Conservation (phyloP, 37 sponge, comb jelly and placozoan genomes). For the Spongia lamella region DNA sequence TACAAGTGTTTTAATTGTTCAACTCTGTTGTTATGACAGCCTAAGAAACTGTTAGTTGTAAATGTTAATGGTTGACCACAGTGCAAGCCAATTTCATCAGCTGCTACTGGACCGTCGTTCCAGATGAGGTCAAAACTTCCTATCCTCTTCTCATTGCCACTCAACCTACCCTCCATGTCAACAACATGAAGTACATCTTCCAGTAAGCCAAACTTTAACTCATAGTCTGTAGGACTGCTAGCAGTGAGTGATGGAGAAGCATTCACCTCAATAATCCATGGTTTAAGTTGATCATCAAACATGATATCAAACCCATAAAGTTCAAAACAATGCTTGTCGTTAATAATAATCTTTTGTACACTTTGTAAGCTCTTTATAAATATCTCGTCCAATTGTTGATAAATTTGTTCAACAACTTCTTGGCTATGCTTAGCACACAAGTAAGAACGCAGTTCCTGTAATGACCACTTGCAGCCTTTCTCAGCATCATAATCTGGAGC, state of each 20-base stretch:
- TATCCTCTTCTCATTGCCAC: slow-evolving; percentile 90
- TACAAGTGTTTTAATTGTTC: slow-evolving; percentile 73
- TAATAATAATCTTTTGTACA: slow-evolving; percentile 94
- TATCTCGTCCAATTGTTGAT: slow-evolving; percentile 84
- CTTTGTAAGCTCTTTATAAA: slow-evolving; percentile 94
- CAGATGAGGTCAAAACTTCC: slow-evolving; percentile 99
- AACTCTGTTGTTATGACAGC: slow-evolving; percentile 75
- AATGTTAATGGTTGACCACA: slow-evolving; percentile 82
- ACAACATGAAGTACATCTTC: slow-evolving; percentile 93
- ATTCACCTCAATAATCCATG: slow-evolving; percentile 98
- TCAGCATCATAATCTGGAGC: slow-evolving; percentile 99
- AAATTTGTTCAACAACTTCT: slow-evolving; percentile 69
- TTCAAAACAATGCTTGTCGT: slow-evolving; percentile 99
- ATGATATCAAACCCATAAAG: slow-evolving; percentile 98
- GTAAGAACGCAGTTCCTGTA: slow-evolving; percentile 84
- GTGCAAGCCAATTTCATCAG: slow-evolving; percentile 84
- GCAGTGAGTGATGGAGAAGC: slow-evolving; percentile 98
- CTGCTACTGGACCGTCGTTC: slow-evolving; percentile 95
- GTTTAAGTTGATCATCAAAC: slow-evolving; percentile 92
- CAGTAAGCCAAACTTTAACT: slow-evolving; percentile 90
- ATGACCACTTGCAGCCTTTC: slow-evolving; percentile 99
- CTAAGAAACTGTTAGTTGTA: slow-evolving; percentile 89
- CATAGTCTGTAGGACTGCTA: slow-evolving; percentile 95
- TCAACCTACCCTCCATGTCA: slow-evolving; percentile 92
- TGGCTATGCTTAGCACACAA: slow-evolving; percentile 84